These are phyloP conservation scores for Hybos culiciformis DNA, from an alignment of 2,888 invertebrate species.

Conservation along the genomic window DNA sequence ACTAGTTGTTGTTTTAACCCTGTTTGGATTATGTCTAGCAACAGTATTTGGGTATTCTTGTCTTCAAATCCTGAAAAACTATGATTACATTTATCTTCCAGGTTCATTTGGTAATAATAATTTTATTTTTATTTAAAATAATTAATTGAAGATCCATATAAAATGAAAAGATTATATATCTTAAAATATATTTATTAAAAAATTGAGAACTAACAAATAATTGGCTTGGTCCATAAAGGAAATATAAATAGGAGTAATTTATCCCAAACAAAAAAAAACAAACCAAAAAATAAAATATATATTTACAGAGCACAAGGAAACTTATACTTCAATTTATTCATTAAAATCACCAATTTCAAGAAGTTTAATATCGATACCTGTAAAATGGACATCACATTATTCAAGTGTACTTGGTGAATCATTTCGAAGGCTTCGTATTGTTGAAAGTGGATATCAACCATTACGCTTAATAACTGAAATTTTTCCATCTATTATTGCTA, in stretches of 20 bases:
- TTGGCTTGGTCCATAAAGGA: too few species aligned
- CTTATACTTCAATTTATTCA: slow-evolving; percentile 55
- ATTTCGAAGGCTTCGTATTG: slow-evolving; percentile 23
- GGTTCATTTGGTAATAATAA: slow-evolving; percentile 67
- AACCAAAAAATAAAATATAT: slow-evolving; percentile 10
- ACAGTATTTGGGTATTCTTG: slow-evolving; percentile 74
- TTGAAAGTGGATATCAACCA: slow-evolving; percentile 67
- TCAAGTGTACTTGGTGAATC: slow-evolving; percentile 33
- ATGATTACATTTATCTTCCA: slow-evolving; percentile 62
- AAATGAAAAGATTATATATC: too few species aligned
- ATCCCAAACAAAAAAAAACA: too few species aligned
- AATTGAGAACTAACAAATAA: too few species aligned
- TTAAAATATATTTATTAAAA: too few species aligned
- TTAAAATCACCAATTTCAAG: slow-evolving; percentile 46
- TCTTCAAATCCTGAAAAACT: slow-evolving; percentile 58
- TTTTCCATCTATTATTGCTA: slow-evolving; percentile 72
- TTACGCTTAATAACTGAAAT: slow-evolving; percentile 75
- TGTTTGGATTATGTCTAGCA: slow-evolving; percentile 57
- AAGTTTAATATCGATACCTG: slow-evolving; percentile 39
- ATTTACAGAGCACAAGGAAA: slow-evolving; percentile 52
- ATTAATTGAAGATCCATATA: too few species aligned
- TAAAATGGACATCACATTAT: slow-evolving; percentile 29
- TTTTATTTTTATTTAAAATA: too few species aligned
- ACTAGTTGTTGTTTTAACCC: slow-evolving; percentile 54
- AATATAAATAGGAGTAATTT: too few species aligned